Base-by-base conservation (phyloP, 1,140 invertebrate species). In the Aplysia californica region DNA sequence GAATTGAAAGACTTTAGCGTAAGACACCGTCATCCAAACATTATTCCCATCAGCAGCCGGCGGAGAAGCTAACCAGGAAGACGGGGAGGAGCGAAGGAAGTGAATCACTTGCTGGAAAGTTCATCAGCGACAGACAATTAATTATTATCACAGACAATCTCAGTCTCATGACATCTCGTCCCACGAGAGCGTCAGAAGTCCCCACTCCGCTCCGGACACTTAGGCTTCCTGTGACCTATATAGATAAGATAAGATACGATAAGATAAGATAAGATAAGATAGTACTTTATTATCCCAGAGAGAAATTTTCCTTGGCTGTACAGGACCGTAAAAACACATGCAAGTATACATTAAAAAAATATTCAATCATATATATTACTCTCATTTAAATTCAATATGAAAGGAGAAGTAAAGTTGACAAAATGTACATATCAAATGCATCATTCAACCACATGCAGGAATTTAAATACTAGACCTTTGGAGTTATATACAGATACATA, bases 191-290 rank as follows among this genome's bases (percentile, higher is more conserved):
- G 10, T 55, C 39, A 72, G 33, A 72, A 72, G 20, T 35, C 35
- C 4, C 61, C 70, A 38, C 5, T 35, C 23, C 70, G 59, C 58
- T 72, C 56, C 39, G 70, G 70, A 36, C 70, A 72, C 23, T 72
- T 72, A 6, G 55, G 55, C 56, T 64, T 72, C 61, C 36, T 72
- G 36, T 72, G 70, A 72, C 70, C 70, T 72, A n/a, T 50, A n/a
- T 10, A 50, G n/a, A 50, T 15, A 50, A 50, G n/a, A 50, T 50
- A 50, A 50, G 44, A 50, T n/a, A 50, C 10, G 10, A 50, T 15
- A 50, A 50, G n/a, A 50, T 15, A 50, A 50, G n/a, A 50, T 15
- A 10, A 50, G n/a, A 10, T n/a, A 50, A 50, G 10, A 50, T 15
- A 50, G 44, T 50, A 10, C 44, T n/a, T n/a, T n/a, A n/a, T n/a